These are phyloP conservation scores for Chymomyza procnemis DNA, from an alignment of 2,888 invertebrate genomes.

Conservation along the genomic window DNA sequence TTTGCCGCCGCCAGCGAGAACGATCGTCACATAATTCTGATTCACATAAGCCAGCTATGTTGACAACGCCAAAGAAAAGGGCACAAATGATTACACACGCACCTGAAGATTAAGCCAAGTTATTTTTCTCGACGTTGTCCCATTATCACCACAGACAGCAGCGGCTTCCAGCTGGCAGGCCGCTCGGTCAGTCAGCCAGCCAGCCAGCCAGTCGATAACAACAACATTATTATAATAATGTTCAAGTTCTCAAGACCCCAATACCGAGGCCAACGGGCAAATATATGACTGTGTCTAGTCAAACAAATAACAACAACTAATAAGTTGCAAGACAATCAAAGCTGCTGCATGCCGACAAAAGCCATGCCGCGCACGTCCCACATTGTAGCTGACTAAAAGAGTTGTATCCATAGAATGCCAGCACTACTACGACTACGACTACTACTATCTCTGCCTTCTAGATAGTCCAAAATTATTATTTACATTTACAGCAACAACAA, in stretches of 20 bases:
- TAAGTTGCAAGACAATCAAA: slow-evolving; percentile 66
- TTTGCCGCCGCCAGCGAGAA: slow-evolving; percentile 44
- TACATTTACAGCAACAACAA: slow-evolving; percentile 40
- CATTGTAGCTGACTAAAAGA: neutral
- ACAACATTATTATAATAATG: slow-evolving; percentile 46
- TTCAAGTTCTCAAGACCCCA: neutral
- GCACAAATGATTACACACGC: slow-evolving; percentile 65
- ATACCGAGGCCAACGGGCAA: slow-evolving; percentile 28
- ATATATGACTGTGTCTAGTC: slow-evolving; percentile 73
- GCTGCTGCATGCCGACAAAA: slow-evolving; percentile 64
- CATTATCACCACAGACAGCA: slow-evolving; percentile 70
- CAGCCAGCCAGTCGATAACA: slow-evolving; percentile 21
- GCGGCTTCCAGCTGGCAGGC: slow-evolving; percentile 64
- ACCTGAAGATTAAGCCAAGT: slow-evolving; percentile 76
- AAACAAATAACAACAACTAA: slow-evolving; percentile 76
- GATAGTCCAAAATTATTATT: slow-evolving; percentile 54
- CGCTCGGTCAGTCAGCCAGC: neutral
- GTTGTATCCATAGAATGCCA: neutral
- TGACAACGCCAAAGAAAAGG: slow-evolving; percentile 77
- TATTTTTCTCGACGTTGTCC: slow-evolving; percentile 61
- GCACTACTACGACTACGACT: no score
- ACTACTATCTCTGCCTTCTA: neutral
- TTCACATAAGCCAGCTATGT: slow-evolving; percentile 76
- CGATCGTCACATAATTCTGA: slow-evolving; percentile 70
- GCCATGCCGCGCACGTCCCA: slow-evolving; percentile 14